Evolutionary conservation across 2,113 vertebrate species (phyloP), one percentile per base, ranked within the genome.

Genomic region (Rhinoptilus africanus): DNA sequence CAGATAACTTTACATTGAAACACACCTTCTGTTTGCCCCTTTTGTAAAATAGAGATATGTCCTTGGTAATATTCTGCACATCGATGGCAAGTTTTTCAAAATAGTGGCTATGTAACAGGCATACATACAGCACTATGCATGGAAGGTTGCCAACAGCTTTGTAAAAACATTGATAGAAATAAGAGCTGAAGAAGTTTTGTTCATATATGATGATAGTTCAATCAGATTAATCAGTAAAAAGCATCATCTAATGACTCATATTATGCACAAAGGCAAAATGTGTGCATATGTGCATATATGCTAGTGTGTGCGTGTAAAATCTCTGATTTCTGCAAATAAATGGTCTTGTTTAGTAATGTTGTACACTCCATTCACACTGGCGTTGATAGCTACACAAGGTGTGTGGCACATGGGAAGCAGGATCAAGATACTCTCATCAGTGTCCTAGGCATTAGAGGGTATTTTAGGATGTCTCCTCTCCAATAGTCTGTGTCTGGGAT

Each of bases 271-370:
- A 10, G 24, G 26, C 72, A 91, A 88, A 79, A 45, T 67, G 3
- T 27, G 8, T 34, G 56, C 8, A 3, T 19, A 28, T 10, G 8
- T 62, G 24, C 12, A 47, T 0, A 0, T 12, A 4, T 14, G 20
- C 14, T 21, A 27, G 10, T 0, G 0, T 15, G 30, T 39, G 16
- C 0, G 0, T 41, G 37, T 30, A 51, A 85, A 81, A 62, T 39
- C 23, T 81, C 69, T 37, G 6, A 26, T 80, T 60, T 66, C 50
- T 71, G 26, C 8, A 68, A 57, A 74, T 16, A 14, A 16, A 15
- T 8, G 12, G 14, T 41, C 1, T 0, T 24, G 27, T n/a, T 54
- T 23, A 27, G 12, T 47, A n/a, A 23, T 6, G 34, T 47, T 48
- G 60, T 62, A 51, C 12, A 15, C 32, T 22, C 27, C 7, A 3